Percentiles rank a stretch among this genome's conserved stretches.
Conservation (phyloP, 2,888 invertebrate genomes). For the Junonia oenone region DNA sequence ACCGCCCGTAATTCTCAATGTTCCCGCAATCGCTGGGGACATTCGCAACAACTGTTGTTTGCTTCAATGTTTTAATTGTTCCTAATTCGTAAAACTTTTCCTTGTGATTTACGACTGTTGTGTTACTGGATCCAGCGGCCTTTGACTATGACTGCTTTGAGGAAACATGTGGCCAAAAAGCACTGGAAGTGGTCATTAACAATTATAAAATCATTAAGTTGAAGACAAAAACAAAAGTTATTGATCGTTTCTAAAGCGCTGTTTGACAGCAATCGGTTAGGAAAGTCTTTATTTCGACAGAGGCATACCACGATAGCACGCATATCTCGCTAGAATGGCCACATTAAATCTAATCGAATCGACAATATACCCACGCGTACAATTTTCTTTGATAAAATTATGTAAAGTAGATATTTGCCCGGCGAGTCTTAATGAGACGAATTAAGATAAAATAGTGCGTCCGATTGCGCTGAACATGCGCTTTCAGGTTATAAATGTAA, state of each 20-base stretch:
- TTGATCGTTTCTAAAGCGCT: conserved; percentile 33
- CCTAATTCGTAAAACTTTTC: conserved; percentile 75
- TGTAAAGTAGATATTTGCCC: conserved; percentile 66
- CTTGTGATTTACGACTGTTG: conserved; percentile 68
- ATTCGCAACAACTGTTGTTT: conserved; percentile 78
- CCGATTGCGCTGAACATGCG: conserved; percentile 50
- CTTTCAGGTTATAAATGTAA: conserved; percentile 39
- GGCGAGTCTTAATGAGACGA: conserved; percentile 61
- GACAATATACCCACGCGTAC: conserved; percentile 57
- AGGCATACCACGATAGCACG: neutral
- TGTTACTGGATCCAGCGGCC: conserved; percentile 53
- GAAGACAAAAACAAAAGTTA: conserved; percentile 19
- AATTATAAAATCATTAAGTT: conserved; percentile 48
- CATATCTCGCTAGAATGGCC: conserved; percentile 12
- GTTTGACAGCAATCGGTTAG: conserved; percentile 1
- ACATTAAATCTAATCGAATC: conserved; percentile 29
- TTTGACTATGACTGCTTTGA: conserved; percentile 36
- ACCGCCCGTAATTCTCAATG: conserved; percentile 72
- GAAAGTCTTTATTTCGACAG: conserved; percentile 2
- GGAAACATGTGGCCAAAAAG: conserved; percentile 41
- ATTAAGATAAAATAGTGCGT: conserved; percentile 60
- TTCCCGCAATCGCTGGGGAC: conserved; percentile 73
- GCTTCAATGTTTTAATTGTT: conserved; percentile 76
- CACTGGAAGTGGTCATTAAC: conserved; percentile 48
- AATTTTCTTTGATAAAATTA: conserved; percentile 72